phyloP scores from a whole-genome alignment of 2,888 invertebrate species.

The Hemaris fuciformis region DNA sequence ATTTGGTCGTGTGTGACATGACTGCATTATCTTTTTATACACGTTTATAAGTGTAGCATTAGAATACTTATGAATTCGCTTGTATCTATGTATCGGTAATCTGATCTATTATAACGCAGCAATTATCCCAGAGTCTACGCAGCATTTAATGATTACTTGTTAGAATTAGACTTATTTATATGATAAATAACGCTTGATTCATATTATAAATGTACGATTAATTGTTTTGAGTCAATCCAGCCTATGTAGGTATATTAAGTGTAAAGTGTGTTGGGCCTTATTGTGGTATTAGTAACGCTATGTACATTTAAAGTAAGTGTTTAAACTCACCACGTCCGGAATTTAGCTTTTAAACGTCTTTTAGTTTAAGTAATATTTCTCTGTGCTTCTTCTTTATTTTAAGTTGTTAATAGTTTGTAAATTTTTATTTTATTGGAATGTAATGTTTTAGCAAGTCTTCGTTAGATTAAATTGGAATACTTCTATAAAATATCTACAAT shows the following conservation, averaged over 20 bases:
- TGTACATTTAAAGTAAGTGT: constrained; percentile 41
- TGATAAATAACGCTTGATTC: constrained; percentile 19
- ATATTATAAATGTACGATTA: constrained; percentile 17
- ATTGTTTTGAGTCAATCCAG: constrained; percentile 27
- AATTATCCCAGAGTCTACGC: not conserved
- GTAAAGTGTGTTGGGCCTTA: constrained; percentile 43
- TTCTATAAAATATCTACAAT: too few species aligned
- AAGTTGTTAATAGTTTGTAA: constrained; percentile 2
- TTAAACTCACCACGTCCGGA: constrained; percentile 78
- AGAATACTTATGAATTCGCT: constrained; percentile 5
- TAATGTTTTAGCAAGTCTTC: not conserved
- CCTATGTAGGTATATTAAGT: constrained; percentile 27
- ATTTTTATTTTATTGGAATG: not conserved
- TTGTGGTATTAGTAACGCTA: constrained; percentile 35
- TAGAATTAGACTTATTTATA: constrained; percentile 16
- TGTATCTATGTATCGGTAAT: constrained; percentile 1
- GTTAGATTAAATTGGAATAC: not conserved
- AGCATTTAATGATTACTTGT: constrained; percentile 7
- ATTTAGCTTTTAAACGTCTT: constrained; percentile 21
- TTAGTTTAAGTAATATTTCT: constrained; percentile 14
- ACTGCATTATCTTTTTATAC: constrained; percentile 6
- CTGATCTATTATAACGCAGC: not conserved
- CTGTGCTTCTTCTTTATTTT: not conserved
- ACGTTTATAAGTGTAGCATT: not conserved
- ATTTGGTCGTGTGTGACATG: not conserved